Evolutionary conservation across 2,888 invertebrate genomes (phyloP).

Genomic region (Campopleginae sp.): DNA sequence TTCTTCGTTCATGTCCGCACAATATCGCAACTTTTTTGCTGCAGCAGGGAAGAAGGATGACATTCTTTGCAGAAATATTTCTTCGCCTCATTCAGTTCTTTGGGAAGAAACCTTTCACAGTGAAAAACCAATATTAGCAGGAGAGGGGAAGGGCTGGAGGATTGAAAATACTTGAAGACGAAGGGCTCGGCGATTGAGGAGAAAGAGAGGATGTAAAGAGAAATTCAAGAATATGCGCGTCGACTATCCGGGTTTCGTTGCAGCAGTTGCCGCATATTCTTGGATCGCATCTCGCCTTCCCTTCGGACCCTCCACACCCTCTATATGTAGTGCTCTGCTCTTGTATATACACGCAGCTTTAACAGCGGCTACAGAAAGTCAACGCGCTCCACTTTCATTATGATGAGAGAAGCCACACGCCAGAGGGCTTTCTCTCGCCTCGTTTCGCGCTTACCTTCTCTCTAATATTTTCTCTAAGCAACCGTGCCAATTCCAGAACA

Average conservation of each 20-base stretch:
- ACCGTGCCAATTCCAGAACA: constrained; percentile 8
- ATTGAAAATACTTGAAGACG: constrained; percentile 19
- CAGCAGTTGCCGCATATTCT: constrained; percentile 45
- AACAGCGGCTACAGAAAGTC: constrained; percentile 10
- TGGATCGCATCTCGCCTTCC: neutral
- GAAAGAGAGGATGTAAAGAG: neutral
- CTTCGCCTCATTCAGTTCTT: constrained; percentile 21
- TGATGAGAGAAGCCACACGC: constrained; percentile 20
- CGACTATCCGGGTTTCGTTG: constrained; percentile 18
- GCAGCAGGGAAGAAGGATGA: neutral
- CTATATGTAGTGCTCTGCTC: neutral
- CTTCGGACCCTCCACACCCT: neutral
- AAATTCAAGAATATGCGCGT: constrained; percentile 2
- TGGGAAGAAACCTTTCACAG: neutral
- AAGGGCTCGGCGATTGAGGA: neutral
- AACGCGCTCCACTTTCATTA: constrained; percentile 47
- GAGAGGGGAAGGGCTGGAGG: no score
- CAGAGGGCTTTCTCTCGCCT: constrained; percentile 28
- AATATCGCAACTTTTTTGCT: neutral
- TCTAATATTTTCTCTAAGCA: constrained; percentile 40
- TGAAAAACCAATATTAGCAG: constrained; percentile 7
- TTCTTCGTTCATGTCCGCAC: neutral
- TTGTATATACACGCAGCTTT: constrained; percentile 3
- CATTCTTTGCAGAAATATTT: constrained; percentile 3
- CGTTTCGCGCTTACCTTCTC: constrained; percentile 48